A percentile compares a stretch with the other conserved stretches of the same genome.
Evolutionary conservation across 2,113 vertebrate species (phyloP).

Genomic region (Misgurnus mizolepis): DNA sequence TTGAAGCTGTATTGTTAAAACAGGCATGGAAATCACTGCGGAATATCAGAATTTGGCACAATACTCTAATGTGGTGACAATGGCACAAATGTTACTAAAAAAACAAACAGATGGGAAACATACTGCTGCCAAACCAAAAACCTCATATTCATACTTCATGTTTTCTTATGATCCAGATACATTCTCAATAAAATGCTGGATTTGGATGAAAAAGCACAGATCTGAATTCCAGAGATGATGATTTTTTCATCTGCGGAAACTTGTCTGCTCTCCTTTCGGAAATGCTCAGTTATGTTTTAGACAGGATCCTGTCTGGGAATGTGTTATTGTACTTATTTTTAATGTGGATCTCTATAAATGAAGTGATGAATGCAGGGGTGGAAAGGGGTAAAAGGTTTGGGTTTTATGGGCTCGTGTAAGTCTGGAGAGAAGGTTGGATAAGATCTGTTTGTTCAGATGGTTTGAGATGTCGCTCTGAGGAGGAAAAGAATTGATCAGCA

Average conservation of each 20-base stretch:
- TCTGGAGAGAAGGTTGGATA: slow-evolving; percentile 5
- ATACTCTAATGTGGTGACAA: slow-evolving; percentile 11
- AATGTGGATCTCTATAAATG: slow-evolving; percentile 13
- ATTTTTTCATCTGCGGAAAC: slow-evolving; percentile 26
- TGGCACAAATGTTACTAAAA: slow-evolving; percentile 36
- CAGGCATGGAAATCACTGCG: slow-evolving; percentile 9
- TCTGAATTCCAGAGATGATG: slow-evolving; percentile 29
- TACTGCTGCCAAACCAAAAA: slow-evolving; percentile 30
- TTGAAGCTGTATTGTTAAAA: slow-evolving; percentile 5
- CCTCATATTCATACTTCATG: background rate
- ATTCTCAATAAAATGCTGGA: slow-evolving; percentile 29
- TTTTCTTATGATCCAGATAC: slow-evolving; percentile 20
- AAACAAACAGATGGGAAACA: slow-evolving; percentile 12
- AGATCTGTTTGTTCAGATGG: slow-evolving; percentile 31
- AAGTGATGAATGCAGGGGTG: slow-evolving; percentile 3
- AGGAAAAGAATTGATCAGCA: background rate
- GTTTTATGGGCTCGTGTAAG: background rate
- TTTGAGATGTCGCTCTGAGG: background rate
- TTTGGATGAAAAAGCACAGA: slow-evolving; percentile 24
- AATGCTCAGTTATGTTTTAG: slow-evolving; percentile 18
- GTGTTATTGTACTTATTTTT: slow-evolving; percentile 15
- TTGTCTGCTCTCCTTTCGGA: background rate
- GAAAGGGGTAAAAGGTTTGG: background rate
- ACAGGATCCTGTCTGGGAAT: slow-evolving; percentile 4
- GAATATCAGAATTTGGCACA: background rate